Evolutionary conservation across 1,140 invertebrate species (phyloP), one percentile per base, ranked within the genome.

Genomic region (Oncopeltus fasciatus): DNA sequence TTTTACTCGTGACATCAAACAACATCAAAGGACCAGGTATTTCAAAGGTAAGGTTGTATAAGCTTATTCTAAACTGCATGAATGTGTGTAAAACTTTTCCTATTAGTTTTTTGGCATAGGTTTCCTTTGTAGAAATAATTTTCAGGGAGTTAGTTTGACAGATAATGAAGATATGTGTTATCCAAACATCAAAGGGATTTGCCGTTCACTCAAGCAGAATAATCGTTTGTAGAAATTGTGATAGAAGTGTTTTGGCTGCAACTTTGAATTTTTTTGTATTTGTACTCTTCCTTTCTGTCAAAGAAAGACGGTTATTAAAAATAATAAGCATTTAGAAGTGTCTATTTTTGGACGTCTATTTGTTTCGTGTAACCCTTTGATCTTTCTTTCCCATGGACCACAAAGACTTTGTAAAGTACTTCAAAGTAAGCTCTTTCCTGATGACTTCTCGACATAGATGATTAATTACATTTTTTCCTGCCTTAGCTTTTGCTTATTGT

Each of bases 11-110:
- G 27, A 63, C 60, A 56, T 65, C 64, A 65, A 65, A 65, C 61
- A 60, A 65, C 64, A 63, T 65, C 64, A 65, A 65, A 65, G 64
- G 61, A 51, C 44, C 58, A 57, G 47, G 57, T 47, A 65, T 65
- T 63, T 63, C 59, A 59, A 63, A 65, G 64, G 64, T 65, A 63
- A 63, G 28, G 26, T 38, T 57, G 16, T 26, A n/a, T 57, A 31
- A 31, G 18, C n/a, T 57, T 31, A 4, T 57, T 31, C 31, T n/a
- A 57, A 18, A 21, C 28, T n/a, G 28, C 14, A 3, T 20, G 29
- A 31, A 21, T 57, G 18, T 21, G 26, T 57, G n/a, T 46, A 24
- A 8, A 53, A 24, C 14, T 53, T 18, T 24, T 26, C 12, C 49
- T 24, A 9, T 24, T 26, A 24, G 2, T 53, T 53, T 3, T 24